Conservation (phyloP, 2,113 vertebrate species). For the Colinus virginianus region DNA sequence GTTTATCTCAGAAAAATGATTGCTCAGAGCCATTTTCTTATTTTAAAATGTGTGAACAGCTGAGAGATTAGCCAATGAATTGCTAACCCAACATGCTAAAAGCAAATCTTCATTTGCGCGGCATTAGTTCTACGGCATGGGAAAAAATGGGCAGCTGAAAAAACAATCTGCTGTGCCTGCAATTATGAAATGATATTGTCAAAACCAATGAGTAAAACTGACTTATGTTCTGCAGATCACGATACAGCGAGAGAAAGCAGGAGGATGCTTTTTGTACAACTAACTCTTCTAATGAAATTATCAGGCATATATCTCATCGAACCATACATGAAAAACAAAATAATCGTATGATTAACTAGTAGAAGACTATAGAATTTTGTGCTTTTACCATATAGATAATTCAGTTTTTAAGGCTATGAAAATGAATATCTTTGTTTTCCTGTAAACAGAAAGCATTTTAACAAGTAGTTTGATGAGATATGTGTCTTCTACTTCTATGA, state of each 20-base stretch:
- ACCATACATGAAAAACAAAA: background rate
- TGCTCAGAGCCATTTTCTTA: constrained; percentile 27
- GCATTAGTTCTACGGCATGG: background rate
- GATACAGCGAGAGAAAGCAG: background rate
- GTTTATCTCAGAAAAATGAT: constrained; percentile 27
- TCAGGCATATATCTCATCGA: background rate
- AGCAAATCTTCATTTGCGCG: background rate
- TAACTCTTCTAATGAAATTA: background rate
- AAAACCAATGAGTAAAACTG: background rate
- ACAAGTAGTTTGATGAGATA: background rate
- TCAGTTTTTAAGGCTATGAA: background rate
- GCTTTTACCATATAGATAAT: background rate
- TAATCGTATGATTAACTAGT: background rate
- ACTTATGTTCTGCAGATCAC: background rate
- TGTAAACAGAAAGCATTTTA: background rate
- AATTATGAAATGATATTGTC: background rate
- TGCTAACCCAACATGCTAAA: constrained; percentile 22
- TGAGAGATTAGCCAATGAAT: background rate
- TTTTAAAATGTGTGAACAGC: constrained; percentile 28
- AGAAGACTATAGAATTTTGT: background rate
- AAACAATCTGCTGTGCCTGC: background rate
- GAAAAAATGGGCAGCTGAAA: background rate
- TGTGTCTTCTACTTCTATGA: background rate
- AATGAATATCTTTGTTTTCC: background rate
- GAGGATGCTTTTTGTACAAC: background rate